phyloP scores from a whole-genome alignment of 1,140 invertebrate genomes.

The Diachasma alloeum region DNA sequence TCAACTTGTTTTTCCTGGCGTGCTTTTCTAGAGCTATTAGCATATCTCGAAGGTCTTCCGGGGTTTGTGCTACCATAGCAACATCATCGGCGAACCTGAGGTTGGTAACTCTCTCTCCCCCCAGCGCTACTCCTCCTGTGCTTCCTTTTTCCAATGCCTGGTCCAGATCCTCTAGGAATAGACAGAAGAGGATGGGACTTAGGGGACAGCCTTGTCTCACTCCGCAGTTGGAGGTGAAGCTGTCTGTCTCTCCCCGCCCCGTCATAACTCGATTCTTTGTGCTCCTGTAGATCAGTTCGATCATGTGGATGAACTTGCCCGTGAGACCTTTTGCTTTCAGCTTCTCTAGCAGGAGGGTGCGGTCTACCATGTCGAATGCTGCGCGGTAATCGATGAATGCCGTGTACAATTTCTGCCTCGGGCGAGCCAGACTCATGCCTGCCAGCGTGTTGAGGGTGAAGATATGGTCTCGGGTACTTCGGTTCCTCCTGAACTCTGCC shows the following conservation, averaged over 20 bases:
- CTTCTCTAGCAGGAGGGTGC: not conserved
- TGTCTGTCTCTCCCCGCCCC: not conserved
- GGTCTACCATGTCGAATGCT: not conserved
- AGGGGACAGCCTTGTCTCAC: not conserved
- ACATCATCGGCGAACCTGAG: no score
- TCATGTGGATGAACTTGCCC: not conserved
- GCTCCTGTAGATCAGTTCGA: not conserved
- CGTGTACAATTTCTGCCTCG: not conserved
- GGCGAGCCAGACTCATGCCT: not conserved
- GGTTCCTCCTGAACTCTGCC: constrained; percentile 15
- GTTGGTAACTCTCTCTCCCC: not conserved
- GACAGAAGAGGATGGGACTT: not conserved
- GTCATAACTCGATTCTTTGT: not conserved
- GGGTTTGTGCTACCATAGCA: not conserved
- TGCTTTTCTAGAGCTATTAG: constrained; percentile 5
- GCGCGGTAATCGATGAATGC: not conserved
- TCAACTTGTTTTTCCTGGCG: constrained; percentile 3
- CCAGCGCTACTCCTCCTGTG: constrained; percentile 14
- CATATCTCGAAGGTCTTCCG: constrained; percentile 14
- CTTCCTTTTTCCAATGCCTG: constrained; percentile 4
- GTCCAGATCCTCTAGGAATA: constrained; percentile 23
- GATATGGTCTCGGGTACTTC: constrained; percentile 23
- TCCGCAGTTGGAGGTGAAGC: not conserved
- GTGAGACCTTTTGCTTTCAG: not conserved
- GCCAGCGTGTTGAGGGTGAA: constrained; percentile 12